Conservation (phyloP, 2,888 invertebrate genomes). For the Diaphora mendica region DNA sequence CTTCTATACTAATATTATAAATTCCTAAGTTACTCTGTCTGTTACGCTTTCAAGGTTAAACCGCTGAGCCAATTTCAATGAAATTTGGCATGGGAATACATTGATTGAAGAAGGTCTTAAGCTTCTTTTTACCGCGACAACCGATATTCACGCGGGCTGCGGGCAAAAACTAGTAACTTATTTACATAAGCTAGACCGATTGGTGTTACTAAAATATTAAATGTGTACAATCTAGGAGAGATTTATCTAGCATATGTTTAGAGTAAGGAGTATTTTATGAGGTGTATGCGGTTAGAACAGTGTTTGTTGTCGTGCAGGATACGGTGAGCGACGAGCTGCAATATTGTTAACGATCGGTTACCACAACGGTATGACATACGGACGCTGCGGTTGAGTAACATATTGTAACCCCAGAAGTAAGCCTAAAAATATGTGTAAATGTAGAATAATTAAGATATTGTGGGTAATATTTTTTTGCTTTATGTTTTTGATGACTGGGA, state of each 20-base stretch:
- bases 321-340: conserved; percentile 43
- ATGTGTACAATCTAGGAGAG: neutral
- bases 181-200: no score
- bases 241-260: neutral
- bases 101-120: no score
- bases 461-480: neutral
- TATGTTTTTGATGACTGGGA: neutral
- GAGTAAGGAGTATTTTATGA: conserved; percentile 6
- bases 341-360: conserved; percentile 33
- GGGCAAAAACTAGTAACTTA: no score
- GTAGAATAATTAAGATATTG: neutral
- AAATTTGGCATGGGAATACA: no score
- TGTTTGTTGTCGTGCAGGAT: conserved; percentile 46
- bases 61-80: no score
- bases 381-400: neutral
- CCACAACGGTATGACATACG: conserved; percentile 19
- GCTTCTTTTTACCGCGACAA: no score
- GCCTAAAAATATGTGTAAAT: neutral
- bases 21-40: no score
- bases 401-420: neutral
- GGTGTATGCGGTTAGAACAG: conserved; percentile 19
- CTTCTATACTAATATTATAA: no score
- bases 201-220: neutral
- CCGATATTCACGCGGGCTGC: no score
- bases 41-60: no score